These are phyloP conservation scores for Oreochromis mossambicus DNA, from an alignment of 2,797 vertebrate species.

Conservation along the genomic window DNA sequence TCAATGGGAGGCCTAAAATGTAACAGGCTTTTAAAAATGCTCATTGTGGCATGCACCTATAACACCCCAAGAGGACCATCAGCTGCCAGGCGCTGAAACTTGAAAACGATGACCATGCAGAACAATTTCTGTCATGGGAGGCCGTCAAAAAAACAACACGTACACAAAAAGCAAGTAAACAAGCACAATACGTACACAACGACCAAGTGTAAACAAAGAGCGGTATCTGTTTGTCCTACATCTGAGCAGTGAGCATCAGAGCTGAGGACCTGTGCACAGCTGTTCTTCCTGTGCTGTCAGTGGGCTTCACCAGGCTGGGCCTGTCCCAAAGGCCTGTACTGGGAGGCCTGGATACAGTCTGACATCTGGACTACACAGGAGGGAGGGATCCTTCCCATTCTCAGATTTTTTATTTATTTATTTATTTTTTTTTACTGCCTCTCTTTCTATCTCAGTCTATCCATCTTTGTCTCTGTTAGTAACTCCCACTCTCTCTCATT, in stretches of 20 bases:
- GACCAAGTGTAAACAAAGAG: slow-evolving; percentile 66
- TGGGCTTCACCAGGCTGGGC: slow-evolving; percentile 63
- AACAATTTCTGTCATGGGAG: slow-evolving; percentile 51
- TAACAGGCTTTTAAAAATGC: slow-evolving; percentile 41
- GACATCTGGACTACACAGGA: slow-evolving; percentile 76
- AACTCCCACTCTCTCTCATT: slow-evolving; percentile 18
- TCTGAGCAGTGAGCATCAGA: slow-evolving; percentile 58
- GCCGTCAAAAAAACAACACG: slow-evolving; percentile 53
- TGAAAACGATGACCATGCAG: slow-evolving; percentile 60
- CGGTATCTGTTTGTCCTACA: slow-evolving; percentile 65
- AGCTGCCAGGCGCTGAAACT: slow-evolving; percentile 59
- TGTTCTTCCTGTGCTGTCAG: slow-evolving; percentile 68
- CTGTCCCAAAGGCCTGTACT: slow-evolving; percentile 64
- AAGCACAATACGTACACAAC: slow-evolving; percentile 41
- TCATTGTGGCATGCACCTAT: slow-evolving; percentile 46
- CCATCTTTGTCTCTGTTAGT: slow-evolving; percentile 43
- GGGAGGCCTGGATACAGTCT: slow-evolving; percentile 71
- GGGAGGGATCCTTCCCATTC: slow-evolving; percentile 57
- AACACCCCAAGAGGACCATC: slow-evolving; percentile 58
- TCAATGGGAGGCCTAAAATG: slow-evolving; percentile 24
- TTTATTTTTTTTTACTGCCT: slow-evolving; percentile 9
- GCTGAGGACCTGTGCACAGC: slow-evolving; percentile 72
- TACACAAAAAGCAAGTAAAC: slow-evolving; percentile 61
- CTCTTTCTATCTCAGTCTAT: slow-evolving; percentile 39
- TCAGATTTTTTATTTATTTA: neutral